Percentiles rank a stretch among this genome's conserved stretches.
Evolutionary conservation across 2,113 vertebrate genomes (phyloP).

Genomic region (Phrynocephalus versicolor): DNA sequence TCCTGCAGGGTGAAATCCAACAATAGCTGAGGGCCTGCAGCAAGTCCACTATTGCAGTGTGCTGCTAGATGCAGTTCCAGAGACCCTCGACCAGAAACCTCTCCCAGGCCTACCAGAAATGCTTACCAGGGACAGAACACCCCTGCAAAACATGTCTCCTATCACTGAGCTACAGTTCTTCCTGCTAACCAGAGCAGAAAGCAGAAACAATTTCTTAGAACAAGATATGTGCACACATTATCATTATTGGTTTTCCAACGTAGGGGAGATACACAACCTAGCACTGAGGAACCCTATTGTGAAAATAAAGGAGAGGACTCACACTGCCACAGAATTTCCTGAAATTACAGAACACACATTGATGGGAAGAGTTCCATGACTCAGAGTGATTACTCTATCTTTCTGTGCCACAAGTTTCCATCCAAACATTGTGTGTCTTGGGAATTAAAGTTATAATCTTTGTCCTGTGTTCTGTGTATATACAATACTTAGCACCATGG

Average conservation of each 20-base stretch:
- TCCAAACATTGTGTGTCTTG: slow-evolving; percentile 22
- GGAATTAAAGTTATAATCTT: slow-evolving; percentile 30
- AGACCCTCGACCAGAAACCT: not conserved
- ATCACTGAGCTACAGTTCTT: not conserved
- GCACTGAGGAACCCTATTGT: not conserved
- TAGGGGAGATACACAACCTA: not conserved
- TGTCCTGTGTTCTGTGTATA: slow-evolving; percentile 12
- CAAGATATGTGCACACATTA: not conserved
- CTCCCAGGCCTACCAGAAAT: not conserved
- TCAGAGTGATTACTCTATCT: not conserved
- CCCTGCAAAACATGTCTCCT: not conserved
- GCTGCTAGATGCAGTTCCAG: not conserved
- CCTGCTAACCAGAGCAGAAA: not conserved
- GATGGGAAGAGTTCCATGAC: not conserved
- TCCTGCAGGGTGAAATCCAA: not conserved
- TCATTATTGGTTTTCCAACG: not conserved
- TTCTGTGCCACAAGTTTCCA: slow-evolving; percentile 10
- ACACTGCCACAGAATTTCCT: not conserved
- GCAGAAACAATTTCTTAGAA: not conserved
- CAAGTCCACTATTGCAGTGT: not conserved
- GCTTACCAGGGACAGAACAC: too few species aligned
- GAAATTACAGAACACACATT: not conserved
- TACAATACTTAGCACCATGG: slow-evolving; percentile 33
- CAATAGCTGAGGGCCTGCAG: not conserved
- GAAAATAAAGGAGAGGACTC: slow-evolving; percentile 1